A percentile compares a stretch with the other conserved stretches of the same genome.
These are phyloP conservation scores for Periophthalmus modestus DNA, from an alignment of 2,113 vertebrate genomes.

Conservation along the genomic window DNA sequence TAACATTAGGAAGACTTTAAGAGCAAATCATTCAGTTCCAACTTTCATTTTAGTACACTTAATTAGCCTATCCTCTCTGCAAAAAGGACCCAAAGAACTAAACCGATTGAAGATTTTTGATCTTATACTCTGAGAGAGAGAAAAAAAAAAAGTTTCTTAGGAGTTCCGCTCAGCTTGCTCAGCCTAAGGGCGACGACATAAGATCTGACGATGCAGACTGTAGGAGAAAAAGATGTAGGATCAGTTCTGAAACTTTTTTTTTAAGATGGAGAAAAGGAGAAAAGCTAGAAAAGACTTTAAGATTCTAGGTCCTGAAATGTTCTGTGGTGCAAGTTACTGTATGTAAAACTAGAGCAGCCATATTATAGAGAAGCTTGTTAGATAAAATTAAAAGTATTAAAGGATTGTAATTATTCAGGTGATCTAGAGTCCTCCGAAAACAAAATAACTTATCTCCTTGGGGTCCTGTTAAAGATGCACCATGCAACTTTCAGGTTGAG, in stretches of 20 bases:
- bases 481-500: too few relatives aligned
- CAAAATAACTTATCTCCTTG: not conserved
- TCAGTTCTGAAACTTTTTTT: slow-evolving; percentile 14
- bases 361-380: slow-evolving; percentile 33
- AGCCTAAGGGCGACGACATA: slow-evolving; percentile 20
- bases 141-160: not conserved
- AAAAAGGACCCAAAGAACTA: slow-evolving; percentile 3
- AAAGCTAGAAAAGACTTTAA: slow-evolving; percentile 12
- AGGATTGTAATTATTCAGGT: not conserved
- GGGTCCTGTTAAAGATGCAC: too few relatives aligned
- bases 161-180: slow-evolving; percentile 10
- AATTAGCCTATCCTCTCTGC: slow-evolving; percentile 19
- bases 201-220: slow-evolving; percentile 34
- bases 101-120: slow-evolving; percentile 11
- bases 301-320: slow-evolving; percentile 3
- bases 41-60: not conserved
- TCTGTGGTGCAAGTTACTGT: slow-evolving; percentile 9
- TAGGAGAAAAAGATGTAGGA: slow-evolving; percentile 18
- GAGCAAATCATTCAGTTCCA: not conserved
- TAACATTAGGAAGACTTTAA: not conserved
- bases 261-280: not conserved
- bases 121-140: not conserved
- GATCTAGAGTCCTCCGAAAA: not conserved
- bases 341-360: slow-evolving; percentile 45
- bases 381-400: not conserved